phyloP scores from a whole-genome alignment of 2,113 vertebrate genomes.

The Tragelaphus buxtoni region DNA sequence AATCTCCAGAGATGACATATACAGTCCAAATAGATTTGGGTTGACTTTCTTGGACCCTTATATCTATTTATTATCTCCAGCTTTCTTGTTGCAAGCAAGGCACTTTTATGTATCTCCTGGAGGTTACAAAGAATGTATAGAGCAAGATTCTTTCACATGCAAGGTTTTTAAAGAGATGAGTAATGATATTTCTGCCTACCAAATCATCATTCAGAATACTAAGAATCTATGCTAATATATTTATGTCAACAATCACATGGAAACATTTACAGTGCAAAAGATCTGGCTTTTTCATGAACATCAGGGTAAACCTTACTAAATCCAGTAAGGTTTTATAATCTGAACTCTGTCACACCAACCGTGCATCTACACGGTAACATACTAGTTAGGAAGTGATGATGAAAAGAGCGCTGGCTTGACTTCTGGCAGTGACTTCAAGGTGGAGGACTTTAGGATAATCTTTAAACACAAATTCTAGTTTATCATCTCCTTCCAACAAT shows the following conservation, averaged over 20 bases:
- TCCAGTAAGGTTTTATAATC: not conserved
- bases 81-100: not conserved
- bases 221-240: not conserved
- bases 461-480: not conserved
- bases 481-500: not conserved
- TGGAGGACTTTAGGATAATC: not conserved
- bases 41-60: not conserved
- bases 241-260: not conserved
- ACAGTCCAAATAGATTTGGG: not conserved
- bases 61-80: constrained; percentile 26
- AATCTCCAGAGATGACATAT: constrained; percentile 32
- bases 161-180: not conserved
- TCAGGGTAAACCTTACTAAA: not conserved
- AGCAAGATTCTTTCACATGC: not conserved
- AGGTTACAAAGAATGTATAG: not conserved
- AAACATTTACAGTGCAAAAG: not conserved
- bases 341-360: not conserved
- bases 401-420: not conserved
- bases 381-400: not conserved
- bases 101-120: not conserved
- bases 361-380: not conserved
- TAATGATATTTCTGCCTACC: not conserved
- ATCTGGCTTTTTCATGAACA: not conserved
- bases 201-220: not conserved
- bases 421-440: not conserved